Percentiles rank a stretch among this genome's conserved stretches.
phyloP scores from a whole-genome alignment of 2,113 vertebrate genomes.

The Heptranchias perlo region DNA sequence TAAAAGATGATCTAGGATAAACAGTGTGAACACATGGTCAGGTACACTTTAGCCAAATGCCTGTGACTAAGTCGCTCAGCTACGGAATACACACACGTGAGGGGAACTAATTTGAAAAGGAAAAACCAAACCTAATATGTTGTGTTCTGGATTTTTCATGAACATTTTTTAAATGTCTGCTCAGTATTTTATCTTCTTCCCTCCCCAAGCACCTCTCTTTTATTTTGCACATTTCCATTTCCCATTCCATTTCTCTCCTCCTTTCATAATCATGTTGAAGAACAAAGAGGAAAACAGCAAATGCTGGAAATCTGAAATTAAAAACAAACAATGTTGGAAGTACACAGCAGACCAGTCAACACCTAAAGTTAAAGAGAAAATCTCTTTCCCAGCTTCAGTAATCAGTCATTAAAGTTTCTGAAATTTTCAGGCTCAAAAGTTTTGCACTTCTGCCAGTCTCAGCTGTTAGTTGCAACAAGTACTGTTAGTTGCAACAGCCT shows the following conservation, averaged over 20 bases:
- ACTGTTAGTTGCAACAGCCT: too few species aligned
- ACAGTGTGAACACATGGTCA: slow-evolving; percentile 46
- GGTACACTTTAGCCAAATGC: slow-evolving; percentile 46
- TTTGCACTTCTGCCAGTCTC: not conserved
- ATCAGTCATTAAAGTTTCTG: not conserved
- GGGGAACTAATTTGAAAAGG: not conserved
- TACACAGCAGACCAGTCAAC: not conserved
- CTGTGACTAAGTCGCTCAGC: slow-evolving; percentile 46
- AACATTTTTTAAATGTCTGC: not conserved
- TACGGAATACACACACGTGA: slow-evolving; percentile 37
- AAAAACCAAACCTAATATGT: not conserved
- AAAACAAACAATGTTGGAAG: not conserved
- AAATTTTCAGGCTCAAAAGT: not conserved
- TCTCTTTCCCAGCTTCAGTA: not conserved
- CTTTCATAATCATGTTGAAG: not conserved
- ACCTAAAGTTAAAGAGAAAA: not conserved
- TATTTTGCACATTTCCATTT: not conserved
- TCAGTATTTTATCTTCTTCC: not conserved
- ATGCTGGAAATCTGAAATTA: not conserved
- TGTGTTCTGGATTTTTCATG: not conserved
- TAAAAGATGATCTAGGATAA: slow-evolving; percentile 46
- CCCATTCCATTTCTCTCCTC: not conserved
- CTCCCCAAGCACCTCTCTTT: not conserved
- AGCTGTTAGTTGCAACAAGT: too few species aligned
- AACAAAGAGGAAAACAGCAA: not conserved